Evolutionary conservation across 1,140 invertebrate species (phyloP).

Genomic region (Cephus cinctus): DNA sequence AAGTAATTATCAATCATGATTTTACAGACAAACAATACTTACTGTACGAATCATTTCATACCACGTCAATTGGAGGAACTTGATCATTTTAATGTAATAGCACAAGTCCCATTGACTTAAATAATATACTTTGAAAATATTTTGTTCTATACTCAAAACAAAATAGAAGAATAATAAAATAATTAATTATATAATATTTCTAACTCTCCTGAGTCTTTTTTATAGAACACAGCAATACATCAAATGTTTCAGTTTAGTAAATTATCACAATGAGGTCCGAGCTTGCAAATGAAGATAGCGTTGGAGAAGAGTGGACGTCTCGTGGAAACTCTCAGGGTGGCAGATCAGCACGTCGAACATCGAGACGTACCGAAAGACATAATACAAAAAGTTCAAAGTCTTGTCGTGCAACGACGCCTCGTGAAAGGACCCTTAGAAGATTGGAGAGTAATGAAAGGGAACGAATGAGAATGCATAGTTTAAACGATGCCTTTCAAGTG

Average conservation of each 20-base stretch:
- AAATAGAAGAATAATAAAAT: too few species aligned
- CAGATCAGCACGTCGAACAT: conserved; percentile 15
- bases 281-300: conserved; percentile 28
- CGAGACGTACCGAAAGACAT: conserved; percentile 24
- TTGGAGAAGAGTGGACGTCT: conserved; percentile 33
- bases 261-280: conserved; percentile 42
- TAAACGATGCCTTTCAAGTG: conserved; percentile 91
- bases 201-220: too few species aligned
- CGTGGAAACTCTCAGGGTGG: conserved; percentile 20
- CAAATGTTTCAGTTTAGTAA: too few species aligned
- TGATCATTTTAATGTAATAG: neutral
- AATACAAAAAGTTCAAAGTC: conserved; percentile 30
- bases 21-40: conserved; percentile 10
- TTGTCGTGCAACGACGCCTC: conserved; percentile 25
- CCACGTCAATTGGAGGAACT: conserved; percentile 4
- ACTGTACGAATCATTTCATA: too few species aligned
- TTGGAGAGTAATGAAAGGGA: conserved; percentile 91
- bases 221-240: too few species aligned
- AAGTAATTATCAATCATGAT: neutral
- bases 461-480: conserved; percentile 87
- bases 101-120: neutral
- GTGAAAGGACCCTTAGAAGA: conserved; percentile 80
- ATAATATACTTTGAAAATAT: neutral
- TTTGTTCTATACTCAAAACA: conserved; percentile 2
- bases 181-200: too few species aligned